Base-by-base conservation (phyloP, 2,888 invertebrate genomes). In the Proisotoma minuta region DNA sequence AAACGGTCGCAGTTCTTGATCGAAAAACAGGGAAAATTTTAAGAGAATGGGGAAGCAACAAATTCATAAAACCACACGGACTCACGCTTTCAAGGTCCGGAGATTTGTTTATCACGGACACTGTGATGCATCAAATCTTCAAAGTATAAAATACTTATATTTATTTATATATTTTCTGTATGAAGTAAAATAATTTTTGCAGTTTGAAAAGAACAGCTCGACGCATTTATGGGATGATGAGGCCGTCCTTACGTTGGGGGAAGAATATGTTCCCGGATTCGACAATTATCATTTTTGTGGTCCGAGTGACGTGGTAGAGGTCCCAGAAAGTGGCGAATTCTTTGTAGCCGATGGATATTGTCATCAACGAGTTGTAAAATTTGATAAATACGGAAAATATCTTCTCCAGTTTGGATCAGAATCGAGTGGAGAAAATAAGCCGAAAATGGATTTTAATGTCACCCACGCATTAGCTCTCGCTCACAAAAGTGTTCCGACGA, bases 81-180 rank as follows among this genome's bases (percentile, higher is more conserved):
- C 80, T 93, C 61, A 88, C 87, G 18, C 82, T 91, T 53, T 91
- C 91, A 76, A 76, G 78, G 1, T 79, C 84, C 3, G 86, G 85
- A 66, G 89, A 89, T 78, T 83, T 89, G 26, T 93, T 91, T 87
- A 78, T 89, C 24, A 93, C 93, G 0, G 93, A 93, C 77, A 91
- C 92, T 2, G 92, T 87, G 0, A 76, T 89, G 71, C 93, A 93
- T 77, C 92, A 93, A 78, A 90, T 92, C 8, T 85, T 88, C 76
- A 88, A 88, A 70, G 77, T 88, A 58, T 67, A n/a, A 15, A 48
- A 5, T 48, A 48, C 22, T 18, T 48, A 12, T 12, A 20, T 18
- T 18, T 47, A 22, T 8, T 47, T 28, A 26, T 48, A 54, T 39
- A 3, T 24, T 10, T 26, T 28, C 27, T 47, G 28, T 8, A 22